Evolutionary conservation across 2,888 invertebrate genomes (phyloP), one percentile per base, ranked within the genome.

Genomic region (Pachliopta kotzebuea): DNA sequence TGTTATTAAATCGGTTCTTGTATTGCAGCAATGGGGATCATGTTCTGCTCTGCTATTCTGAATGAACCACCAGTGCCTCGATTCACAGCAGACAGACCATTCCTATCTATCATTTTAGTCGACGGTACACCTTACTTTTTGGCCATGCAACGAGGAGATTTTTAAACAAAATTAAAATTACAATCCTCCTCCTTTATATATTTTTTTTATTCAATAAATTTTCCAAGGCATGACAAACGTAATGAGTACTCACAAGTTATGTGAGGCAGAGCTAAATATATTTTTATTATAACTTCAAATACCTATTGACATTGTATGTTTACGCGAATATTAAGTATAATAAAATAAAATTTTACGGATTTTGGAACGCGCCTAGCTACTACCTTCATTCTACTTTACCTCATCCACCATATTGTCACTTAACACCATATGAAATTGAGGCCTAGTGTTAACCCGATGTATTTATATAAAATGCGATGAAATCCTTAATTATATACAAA

Each of bases 21-120:
- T 45, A n/a, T 85, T 85, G 50, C 86, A 86, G 88, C 78, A 24
- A 80, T 88, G 79, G 76, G 67, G 68, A 62, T 84, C 69, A 65
- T 66, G 63, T 61, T 74, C 66, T 78, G 74, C 68, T 79, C 75
- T 21, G 81, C 83, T 11, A 76, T 84, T 56, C 49, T 84, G 54
- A 69, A 73, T 68, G 62, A 71, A 58, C 66, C 68, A 0, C 81
- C 81, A 11, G 79, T 80, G 66, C 78, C 68, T 11, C 66, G 64
- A 20, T 88, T 88, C 76, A 69, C 71, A 17, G 88, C 86, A 0
- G 82, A 88, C 69, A 81, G 76, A 18, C 85, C 87, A 0, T 88
- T 88, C 79, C 66, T 88, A 60, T 78, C 76, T 11, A 74, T 70
- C 9, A 77, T 88, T 60, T 66, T 81, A 24, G 72, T 77, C 26